Evolutionary conservation across 1,140 invertebrate species (phyloP).

Genomic region (Aphis gossypii): DNA sequence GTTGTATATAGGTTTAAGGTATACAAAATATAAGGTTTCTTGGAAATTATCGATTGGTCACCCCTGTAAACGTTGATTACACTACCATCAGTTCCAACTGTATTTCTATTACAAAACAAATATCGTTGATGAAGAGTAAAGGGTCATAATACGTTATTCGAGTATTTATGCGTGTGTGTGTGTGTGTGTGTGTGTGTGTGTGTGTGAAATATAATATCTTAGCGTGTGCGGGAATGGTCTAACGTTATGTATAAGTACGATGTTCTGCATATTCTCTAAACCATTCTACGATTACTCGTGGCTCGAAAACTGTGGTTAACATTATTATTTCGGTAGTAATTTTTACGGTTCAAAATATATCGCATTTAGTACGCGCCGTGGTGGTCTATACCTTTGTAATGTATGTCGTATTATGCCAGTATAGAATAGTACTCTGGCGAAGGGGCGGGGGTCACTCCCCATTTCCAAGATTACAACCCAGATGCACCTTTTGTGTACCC

Average conservation of each 20-base stretch:
- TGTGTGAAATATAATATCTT: not conserved
- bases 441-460: too few relatives aligned
- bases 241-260: not conserved
- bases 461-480: not conserved
- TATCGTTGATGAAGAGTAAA: not conserved
- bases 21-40: not conserved
- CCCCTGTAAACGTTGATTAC: not conserved
- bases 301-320: not conserved
- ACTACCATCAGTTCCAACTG: not conserved
- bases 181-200: not conserved
- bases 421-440: not conserved
- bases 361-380: not conserved
- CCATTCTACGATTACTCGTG: not conserved
- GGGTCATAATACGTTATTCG: not conserved
- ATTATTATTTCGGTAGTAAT: constrained; percentile 7
- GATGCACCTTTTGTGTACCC: not conserved
- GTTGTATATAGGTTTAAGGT: not conserved
- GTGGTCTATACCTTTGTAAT: not conserved
- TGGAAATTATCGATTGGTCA: not conserved
- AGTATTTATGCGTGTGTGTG: not conserved
- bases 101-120: not conserved
- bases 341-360: constrained; percentile 13
- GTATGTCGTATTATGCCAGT: not conserved
- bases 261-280: not conserved
- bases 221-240: not conserved